These are phyloP conservation scores for Eulithis prunata DNA, from an alignment of 2,888 invertebrate species.

Conservation along the genomic window DNA sequence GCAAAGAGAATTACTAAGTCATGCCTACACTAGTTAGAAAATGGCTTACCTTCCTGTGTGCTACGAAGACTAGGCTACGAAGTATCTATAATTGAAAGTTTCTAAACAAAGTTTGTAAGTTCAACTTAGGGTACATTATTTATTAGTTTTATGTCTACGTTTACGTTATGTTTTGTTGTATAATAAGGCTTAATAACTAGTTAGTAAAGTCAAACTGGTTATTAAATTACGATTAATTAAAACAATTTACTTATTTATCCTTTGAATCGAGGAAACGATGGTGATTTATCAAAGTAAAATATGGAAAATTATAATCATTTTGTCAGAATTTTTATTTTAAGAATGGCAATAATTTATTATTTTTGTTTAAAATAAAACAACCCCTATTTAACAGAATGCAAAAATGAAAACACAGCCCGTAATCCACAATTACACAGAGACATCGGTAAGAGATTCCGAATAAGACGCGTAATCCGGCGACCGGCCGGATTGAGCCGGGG, in stretches of 20 bases:
- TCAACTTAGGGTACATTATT: too few species aligned
- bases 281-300: too few species aligned
- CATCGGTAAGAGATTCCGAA: conserved; percentile 78
- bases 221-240: too few species aligned
- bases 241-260: too few species aligned
- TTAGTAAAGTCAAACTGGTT: too few species aligned
- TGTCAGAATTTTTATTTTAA: too few species aligned
- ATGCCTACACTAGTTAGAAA: conserved; percentile 41
- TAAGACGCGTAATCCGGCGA: conserved; percentile 76
- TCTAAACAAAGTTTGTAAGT: too few species aligned
- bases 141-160: too few species aligned
- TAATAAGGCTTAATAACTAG: too few species aligned
- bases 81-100: conserved; percentile 38
- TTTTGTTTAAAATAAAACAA: conserved; percentile 14
- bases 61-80: conserved; percentile 13
- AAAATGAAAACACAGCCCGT: conserved; percentile 76
- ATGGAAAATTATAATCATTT: not conserved
- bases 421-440: conserved; percentile 81
- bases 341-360: too few species aligned
- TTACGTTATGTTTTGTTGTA: too few species aligned
- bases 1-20: conserved; percentile 64
- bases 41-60: conserved; percentile 36
- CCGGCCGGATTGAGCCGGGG: conserved; percentile 34
- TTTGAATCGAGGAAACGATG: too few species aligned
- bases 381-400: conserved; percentile 44